Base-by-base conservation (phyloP, 1,140 invertebrate genomes). In the Ditylenchus dipsaci region DNA sequence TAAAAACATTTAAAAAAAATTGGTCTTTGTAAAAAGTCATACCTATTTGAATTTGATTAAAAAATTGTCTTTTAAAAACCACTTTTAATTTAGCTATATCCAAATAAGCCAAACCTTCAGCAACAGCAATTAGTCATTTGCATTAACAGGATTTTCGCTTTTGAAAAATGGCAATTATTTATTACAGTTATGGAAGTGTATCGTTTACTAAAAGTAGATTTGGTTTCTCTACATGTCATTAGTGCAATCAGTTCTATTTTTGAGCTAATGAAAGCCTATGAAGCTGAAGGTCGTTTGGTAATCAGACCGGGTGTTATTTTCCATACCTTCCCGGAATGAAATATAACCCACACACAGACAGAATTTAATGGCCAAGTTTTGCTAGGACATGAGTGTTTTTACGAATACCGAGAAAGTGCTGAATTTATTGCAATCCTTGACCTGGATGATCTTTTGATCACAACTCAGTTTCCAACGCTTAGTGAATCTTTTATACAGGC, bases 401-500 rank as follows among this genome's bases (percentile, higher is more conserved):
- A 72, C 30, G 73, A 76, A 43, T 76, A 69, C 42, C 42, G 65
- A n/a, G 73, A 75, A 47, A 73, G 60, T 29, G 68, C 73, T 23
- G 72, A 75, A 60, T 75, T 75, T 62, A 76, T 75, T 45, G 60
- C 45, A 29, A 66, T 75, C 21, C 53, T 68, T 53, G 73, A 75
- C 53, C 72, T 73, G 73, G 73, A 75, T 38, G 73, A 75, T 53
- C 58, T 75, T 19, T 62, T 75, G n/a, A 27, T 72, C 19, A 47
- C 68, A 19, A 43, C 62, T 42, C 62, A 72, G 19, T 63, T 57
- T 26, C 49, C 49, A 15, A n/a, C 49, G 13, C 30, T 72, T 26
- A 33, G 58, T 0, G 42, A 38, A 21, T 59, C 59, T 27, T 72
- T 72, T 59, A 19, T 29, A 49, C 19, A 62, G 29, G 67, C 69